These are phyloP conservation scores for Typhlomys cinereus DNA, from an alignment of 2,113 vertebrate genomes.

Conservation along the genomic window DNA sequence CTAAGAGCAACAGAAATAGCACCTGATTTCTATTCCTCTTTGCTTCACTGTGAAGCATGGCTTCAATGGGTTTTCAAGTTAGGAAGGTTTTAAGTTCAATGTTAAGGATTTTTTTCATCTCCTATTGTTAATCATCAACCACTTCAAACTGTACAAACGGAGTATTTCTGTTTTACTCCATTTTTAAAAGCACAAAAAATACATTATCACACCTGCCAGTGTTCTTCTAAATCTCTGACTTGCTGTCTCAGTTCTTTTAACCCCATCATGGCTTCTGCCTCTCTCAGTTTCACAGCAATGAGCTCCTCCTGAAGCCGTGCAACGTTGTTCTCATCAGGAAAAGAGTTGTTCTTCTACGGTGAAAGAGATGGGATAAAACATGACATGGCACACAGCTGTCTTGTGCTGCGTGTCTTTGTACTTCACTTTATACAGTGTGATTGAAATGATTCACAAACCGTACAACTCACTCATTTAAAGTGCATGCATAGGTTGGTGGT, in stretches of 20 bases:
- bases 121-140: not conserved
- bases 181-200: slow-evolving; percentile 15
- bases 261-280: slow-evolving; percentile 94
- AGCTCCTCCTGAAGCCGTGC: slow-evolving; percentile 96
- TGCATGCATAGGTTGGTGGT: not conserved
- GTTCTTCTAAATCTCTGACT: slow-evolving; percentile 95
- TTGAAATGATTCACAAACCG: slow-evolving; percentile 30
- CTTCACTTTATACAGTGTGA: slow-evolving; percentile 48
- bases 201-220: slow-evolving; percentile 95
- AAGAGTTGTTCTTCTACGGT: slow-evolving; percentile 92
- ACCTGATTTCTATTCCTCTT: not conserved
- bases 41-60: not conserved
- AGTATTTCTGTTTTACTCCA: not conserved
- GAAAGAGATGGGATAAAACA: slow-evolving; percentile 66
- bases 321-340: slow-evolving; percentile 98
- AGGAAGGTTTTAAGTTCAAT: slow-evolving; percentile 24
- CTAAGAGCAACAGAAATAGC: not conserved
- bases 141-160: not conserved
- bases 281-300: slow-evolving; percentile 95
- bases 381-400: not conserved
- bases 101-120: not conserved
- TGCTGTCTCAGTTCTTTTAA: slow-evolving; percentile 96
- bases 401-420: not conserved
- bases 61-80: not conserved
- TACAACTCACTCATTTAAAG: slow-evolving; percentile 25